Conservation (phyloP, 2,797 vertebrate genomes). For the Trichosurus vulpecula region DNA sequence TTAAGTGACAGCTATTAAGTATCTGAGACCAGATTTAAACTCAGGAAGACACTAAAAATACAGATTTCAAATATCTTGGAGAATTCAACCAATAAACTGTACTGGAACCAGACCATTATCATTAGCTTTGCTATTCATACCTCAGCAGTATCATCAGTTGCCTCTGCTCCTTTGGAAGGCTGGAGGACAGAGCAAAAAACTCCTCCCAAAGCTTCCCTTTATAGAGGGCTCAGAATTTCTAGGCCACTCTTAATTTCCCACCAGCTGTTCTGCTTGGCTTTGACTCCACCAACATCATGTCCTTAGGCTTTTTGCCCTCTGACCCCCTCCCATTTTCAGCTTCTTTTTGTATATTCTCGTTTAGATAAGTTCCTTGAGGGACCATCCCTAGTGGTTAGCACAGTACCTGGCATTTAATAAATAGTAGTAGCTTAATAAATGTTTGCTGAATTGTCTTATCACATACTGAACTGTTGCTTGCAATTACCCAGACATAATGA, state of each 20-base stretch:
- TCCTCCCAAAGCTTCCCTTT: neutral
- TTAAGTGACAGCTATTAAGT: neutral
- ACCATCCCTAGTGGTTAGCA: neutral
- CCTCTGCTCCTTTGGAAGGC: neutral
- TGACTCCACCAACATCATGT: neutral
- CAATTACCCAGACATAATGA: neutral
- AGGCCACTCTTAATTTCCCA: neutral
- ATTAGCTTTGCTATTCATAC: neutral
- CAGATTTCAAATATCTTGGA: neutral
- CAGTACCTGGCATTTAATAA: neutral
- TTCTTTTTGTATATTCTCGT: neutral
- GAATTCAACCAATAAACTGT: neutral
- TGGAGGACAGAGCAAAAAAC: neutral
- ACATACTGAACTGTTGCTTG: neutral
- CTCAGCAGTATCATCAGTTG: neutral
- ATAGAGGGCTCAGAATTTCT: neutral
- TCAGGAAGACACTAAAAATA: neutral
- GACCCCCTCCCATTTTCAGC: neutral
- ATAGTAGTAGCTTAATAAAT: neutral
- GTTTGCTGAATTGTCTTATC: neutral
- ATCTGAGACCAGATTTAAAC: neutral
- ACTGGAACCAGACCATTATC: neutral
- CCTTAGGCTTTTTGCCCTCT: neutral
- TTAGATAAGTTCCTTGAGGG: neutral
- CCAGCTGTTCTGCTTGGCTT: neutral